A percentile compares a stretch with the other conserved stretches of the same genome.
These are phyloP conservation scores for Trematocara stigmaticum DNA, from an alignment of 2,113 vertebrate species.

Conservation along the genomic window DNA sequence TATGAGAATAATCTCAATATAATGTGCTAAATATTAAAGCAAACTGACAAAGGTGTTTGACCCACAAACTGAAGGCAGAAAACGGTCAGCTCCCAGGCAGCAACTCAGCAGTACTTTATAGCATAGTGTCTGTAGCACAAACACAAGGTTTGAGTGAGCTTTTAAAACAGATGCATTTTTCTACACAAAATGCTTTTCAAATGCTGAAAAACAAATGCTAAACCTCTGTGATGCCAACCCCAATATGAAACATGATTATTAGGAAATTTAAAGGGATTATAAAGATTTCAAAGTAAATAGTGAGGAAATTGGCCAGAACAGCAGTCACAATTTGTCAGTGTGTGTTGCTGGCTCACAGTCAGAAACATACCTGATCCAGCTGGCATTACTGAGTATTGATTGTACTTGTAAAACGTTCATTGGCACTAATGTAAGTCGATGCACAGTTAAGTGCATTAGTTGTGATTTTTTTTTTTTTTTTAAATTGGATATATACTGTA, in stretches of 20 bases:
- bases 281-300: background rate
- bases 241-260: background rate
- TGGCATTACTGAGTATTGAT: background rate
- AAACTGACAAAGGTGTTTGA: background rate
- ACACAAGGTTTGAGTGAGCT: background rate
- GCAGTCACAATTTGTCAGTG: background rate
- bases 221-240: background rate
- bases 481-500: background rate
- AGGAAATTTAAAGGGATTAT: background rate
- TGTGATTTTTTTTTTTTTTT: background rate
- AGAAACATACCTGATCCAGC: background rate
- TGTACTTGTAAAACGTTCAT: background rate
- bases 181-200: background rate
- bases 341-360: background rate
- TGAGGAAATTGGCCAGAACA: background rate
- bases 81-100: background rate
- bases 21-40: background rate
- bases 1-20: background rate
- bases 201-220: background rate
- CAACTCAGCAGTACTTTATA: background rate
- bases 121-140: background rate
- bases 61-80: background rate
- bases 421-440: background rate
- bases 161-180: background rate
- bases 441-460: background rate